A percentile compares a stretch with the other conserved stretches of the same genome.
Evolutionary conservation across 2,113 vertebrate species (phyloP).

Genomic region (Clinocottus analis): DNA sequence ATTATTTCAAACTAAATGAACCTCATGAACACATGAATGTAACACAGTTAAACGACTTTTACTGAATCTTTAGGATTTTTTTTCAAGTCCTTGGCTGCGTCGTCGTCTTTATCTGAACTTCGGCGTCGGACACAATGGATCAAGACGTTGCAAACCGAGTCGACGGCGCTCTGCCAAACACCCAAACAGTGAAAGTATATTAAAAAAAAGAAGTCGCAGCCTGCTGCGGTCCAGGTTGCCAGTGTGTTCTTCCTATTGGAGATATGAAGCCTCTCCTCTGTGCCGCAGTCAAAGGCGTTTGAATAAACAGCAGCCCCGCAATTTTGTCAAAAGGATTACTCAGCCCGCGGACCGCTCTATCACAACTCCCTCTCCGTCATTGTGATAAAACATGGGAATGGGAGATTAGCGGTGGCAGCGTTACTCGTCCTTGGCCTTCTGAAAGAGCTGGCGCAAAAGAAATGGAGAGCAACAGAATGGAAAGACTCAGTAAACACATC

Average conservation of each 20-base stretch:
- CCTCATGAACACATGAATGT: too few relatives aligned
- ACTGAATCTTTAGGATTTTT: too few relatives aligned
- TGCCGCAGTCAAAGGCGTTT: slow-evolving; percentile 49
- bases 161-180: slow-evolving; percentile 24
- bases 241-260: slow-evolving; percentile 24
- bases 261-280: slow-evolving; percentile 44
- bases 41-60: too few relatives aligned
- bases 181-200: slow-evolving; percentile 7
- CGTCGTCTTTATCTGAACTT: slow-evolving; percentile 6
- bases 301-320: slow-evolving; percentile 72
- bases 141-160: slow-evolving; percentile 1
- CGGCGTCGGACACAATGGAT: background rate
- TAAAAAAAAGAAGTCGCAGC: slow-evolving; percentile 11
- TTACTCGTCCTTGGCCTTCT: slow-evolving; percentile 60
- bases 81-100: too few relatives aligned
- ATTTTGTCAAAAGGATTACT: slow-evolving; percentile 76
- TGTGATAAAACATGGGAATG: slow-evolving; percentile 75
- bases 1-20: too few relatives aligned
- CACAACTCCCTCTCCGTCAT: slow-evolving; percentile 70
- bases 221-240: slow-evolving; percentile 49
- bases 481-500: slow-evolving; percentile 34
- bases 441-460: slow-evolving; percentile 54
- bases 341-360: slow-evolving; percentile 61
- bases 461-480: slow-evolving; percentile 15
- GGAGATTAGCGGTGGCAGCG: slow-evolving; percentile 73